Percentiles rank a stretch among this genome's conserved stretches.
These are phyloP conservation scores for Scolopax mira DNA, from an alignment of 2,113 vertebrate genomes.

Conservation along the genomic window DNA sequence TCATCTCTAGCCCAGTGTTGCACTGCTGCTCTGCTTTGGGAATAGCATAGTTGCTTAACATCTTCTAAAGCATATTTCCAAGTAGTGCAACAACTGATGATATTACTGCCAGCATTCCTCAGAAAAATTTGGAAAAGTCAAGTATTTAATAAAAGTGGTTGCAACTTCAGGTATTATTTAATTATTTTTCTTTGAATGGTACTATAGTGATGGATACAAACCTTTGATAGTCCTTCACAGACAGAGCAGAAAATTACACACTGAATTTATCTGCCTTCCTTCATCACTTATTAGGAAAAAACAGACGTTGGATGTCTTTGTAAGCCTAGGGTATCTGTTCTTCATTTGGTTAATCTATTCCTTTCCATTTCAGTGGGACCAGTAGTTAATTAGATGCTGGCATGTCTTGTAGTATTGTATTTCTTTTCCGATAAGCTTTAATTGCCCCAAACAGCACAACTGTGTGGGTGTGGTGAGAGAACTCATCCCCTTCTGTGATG, in stretches of 20 bases:
- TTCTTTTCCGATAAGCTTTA: slow-evolving; percentile 1
- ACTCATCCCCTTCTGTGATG: neutral
- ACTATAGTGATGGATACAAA: neutral
- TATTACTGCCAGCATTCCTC: neutral
- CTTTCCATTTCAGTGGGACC: neutral
- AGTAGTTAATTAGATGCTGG: neutral
- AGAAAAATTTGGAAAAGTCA: neutral
- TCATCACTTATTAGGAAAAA: neutral
- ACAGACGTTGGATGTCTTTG: accelerated
- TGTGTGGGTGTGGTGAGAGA: neutral
- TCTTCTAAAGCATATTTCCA: neutral
- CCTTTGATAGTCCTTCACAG: neutral
- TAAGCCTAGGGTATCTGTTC: neutral
- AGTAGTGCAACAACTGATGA: neutral
- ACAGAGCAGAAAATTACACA: neutral
- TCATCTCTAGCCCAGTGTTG: neutral
- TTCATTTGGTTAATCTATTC: slow-evolving; percentile 40
- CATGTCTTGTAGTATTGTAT: neutral
- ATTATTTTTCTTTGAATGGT: neutral
- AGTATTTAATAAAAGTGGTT: neutral
- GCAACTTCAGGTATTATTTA: neutral
- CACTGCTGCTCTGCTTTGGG: neutral
- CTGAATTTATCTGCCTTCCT: neutral
- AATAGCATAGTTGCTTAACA: neutral
- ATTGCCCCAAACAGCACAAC: neutral